Evolutionary conservation across 2,888 invertebrate species (phyloP).

Genomic region (Halictus quadricinctus): DNA sequence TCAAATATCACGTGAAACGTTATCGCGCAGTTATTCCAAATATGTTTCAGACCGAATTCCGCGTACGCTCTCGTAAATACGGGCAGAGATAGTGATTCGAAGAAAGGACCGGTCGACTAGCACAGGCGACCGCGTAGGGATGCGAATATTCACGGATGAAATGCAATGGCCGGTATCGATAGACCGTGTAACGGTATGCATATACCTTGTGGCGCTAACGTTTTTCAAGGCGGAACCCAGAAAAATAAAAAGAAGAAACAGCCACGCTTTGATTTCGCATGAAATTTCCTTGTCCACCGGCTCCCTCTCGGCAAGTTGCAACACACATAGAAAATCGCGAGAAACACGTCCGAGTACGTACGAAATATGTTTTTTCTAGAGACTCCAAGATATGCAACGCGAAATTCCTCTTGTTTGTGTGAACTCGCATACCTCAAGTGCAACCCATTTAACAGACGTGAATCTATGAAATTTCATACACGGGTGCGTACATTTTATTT

Average conservation of each 20-base stretch:
- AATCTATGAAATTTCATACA: conserved; percentile 4
- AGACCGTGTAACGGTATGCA: conserved; percentile 53
- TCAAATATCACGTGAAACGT: conserved; percentile 41
- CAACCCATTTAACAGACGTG: conserved; percentile 3
- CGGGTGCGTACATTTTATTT: background rate
- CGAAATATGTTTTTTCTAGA: conserved; percentile 27
- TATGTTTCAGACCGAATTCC: conserved; percentile 8
- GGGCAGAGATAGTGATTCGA: conserved; percentile 1
- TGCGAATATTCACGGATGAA: conserved; percentile 67
- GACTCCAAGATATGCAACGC: conserved; percentile 6
- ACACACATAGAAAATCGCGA: conserved; percentile 4
- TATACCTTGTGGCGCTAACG: conserved; percentile 41
- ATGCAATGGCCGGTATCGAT: conserved; percentile 71
- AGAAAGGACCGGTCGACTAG: conserved; percentile 30
- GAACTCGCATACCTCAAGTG: background rate
- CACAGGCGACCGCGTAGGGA: conserved; percentile 30
- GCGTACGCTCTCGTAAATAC: background rate
- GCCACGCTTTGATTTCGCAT: conserved; percentile 48
- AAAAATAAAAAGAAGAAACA: conserved; percentile 26
- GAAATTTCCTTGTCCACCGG: conserved; percentile 33
- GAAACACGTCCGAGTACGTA: conserved; percentile 14
- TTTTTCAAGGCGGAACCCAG: conserved; percentile 12
- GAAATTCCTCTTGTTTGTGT: conserved; percentile 10
- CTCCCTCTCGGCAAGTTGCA: background rate
- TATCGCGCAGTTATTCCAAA: conserved; percentile 18